These are phyloP conservation scores for Leptoclinus maculatus DNA, from an alignment of 2,797 vertebrate genomes.

Conservation along the genomic window DNA sequence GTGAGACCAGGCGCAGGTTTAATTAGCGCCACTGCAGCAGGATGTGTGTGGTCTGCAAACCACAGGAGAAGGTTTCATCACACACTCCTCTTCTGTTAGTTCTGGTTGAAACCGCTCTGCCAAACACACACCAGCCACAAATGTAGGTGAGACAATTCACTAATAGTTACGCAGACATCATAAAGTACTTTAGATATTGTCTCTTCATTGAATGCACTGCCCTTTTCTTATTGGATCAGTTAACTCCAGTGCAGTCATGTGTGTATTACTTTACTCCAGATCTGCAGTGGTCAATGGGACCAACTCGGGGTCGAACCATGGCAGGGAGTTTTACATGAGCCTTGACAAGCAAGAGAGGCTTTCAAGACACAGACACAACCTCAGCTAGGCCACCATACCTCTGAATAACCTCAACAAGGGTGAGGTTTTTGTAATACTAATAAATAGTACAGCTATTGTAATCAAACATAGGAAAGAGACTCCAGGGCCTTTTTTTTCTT, in stretches of 20 bases:
- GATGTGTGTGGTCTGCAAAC: constrained; percentile 79
- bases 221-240: neutral
- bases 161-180: neutral
- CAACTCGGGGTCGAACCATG: too few relatives aligned
- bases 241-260: neutral
- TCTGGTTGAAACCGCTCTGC: constrained; percentile 39
- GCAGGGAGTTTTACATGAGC: neutral
- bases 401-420: neutral
- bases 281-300: neutral
- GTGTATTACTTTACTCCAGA: neutral
- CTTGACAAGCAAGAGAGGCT: neutral
- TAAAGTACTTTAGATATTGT: neutral
- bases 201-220: neutral
- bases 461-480: too few relatives aligned
- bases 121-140: constrained; percentile 2
- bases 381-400: neutral
- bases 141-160: neutral
- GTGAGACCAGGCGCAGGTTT: constrained; percentile 41
- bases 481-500: neutral
- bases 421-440: neutral
- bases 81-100: constrained; percentile 24
- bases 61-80: constrained; percentile 65
- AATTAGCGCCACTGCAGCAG: constrained; percentile 62
- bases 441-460: too few relatives aligned
- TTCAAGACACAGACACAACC: neutral